Conservation (phyloP, 53 echinoderm and acorn worm genomes). For the Patiria pectinifera region DNA sequence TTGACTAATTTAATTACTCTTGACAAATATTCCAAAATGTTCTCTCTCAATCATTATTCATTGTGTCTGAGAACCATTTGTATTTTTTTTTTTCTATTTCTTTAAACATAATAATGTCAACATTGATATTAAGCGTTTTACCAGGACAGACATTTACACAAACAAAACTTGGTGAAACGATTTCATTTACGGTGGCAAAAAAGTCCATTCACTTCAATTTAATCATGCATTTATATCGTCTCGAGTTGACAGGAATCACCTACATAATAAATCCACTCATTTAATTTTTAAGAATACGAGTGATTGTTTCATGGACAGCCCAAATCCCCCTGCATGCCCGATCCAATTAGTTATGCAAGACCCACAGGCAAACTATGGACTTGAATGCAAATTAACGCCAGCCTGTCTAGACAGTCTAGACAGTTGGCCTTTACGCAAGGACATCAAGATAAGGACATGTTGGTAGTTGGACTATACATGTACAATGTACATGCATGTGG, state of each 20-base stretch:
- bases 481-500: not conserved
- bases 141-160: too few species aligned
- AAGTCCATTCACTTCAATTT: too few species aligned
- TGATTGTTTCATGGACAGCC: not conserved
- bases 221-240: too few species aligned
- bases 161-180: too few species aligned
- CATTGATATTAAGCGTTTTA: too few species aligned
- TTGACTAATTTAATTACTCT: too few species aligned
- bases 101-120: too few species aligned
- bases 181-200: too few species aligned
- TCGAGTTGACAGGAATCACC: not conserved
- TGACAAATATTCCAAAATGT: too few species aligned
- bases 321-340: conserved; percentile 29
- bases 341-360: conserved; percentile 56
- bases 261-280: not conserved
- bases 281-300: not conserved
- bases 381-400: conserved; percentile 49
- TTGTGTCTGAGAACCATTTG: too few species aligned
- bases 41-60: too few species aligned
- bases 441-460: conserved; percentile 46
- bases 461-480: not conserved
- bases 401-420: conserved; percentile 65
- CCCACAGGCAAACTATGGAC: conserved; percentile 45
- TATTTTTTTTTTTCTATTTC: too few species aligned
- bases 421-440: conserved; percentile 61